Conservation (phyloP, 2,113 vertebrate species). For the Serilophus lunatus region DNA sequence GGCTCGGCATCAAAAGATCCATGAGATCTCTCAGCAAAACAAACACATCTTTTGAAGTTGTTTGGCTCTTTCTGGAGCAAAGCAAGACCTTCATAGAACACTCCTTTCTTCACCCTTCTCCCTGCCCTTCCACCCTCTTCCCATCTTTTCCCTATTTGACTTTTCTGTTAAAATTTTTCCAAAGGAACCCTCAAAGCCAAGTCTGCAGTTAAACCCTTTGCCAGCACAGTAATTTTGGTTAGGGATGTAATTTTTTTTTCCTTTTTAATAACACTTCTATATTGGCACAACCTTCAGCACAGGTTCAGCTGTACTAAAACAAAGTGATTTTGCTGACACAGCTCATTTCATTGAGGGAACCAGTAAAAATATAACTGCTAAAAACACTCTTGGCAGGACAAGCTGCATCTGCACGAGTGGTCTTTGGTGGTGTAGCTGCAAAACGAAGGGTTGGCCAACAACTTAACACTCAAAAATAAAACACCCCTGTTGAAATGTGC, state of each 20-base stretch:
- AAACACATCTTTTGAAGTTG: conserved; percentile 31
- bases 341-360: conserved; percentile 11
- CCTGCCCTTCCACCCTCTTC: background rate
- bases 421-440: background rate
- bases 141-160: background rate
- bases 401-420: background rate
- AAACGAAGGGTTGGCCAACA: background rate
- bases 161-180: background rate
- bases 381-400: background rate
- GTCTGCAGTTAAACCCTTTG: background rate
- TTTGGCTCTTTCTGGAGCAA: conserved; percentile 37
- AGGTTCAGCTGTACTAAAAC: background rate
- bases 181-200: background rate
- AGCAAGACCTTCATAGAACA: conserved; percentile 31
- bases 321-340: background rate
- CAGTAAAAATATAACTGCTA: background rate
- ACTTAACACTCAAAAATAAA: background rate
- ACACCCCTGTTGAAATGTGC: background rate
- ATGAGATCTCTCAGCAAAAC: background rate
- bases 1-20: background rate
- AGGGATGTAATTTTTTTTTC: background rate
- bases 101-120: background rate
- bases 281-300: background rate
- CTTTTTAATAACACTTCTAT: background rate
- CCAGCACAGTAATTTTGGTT: conserved; percentile 4